Evolutionary conservation across 2,113 vertebrate species (phyloP).

Genomic region (Chiloscyllium plagiosum): DNA sequence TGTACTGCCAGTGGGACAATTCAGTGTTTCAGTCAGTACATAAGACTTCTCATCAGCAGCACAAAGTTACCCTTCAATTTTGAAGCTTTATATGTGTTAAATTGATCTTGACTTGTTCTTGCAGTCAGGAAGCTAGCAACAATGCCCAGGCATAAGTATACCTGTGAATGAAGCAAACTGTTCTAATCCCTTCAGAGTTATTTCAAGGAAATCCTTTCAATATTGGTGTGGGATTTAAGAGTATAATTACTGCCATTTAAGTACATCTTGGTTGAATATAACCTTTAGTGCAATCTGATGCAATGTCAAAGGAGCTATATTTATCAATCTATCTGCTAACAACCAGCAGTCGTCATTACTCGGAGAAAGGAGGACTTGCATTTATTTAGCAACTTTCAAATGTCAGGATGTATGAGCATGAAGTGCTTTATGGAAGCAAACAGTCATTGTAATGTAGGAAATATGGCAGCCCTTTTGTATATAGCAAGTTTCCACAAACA

Average conservation of each 20-base stretch:
- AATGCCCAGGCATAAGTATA: not conserved
- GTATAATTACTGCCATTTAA: not conserved
- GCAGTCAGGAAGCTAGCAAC: not conserved
- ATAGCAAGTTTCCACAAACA: no score
- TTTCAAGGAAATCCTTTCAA: not conserved
- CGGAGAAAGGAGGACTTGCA: no score
- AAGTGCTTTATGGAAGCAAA: no score
- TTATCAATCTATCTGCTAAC: not conserved
- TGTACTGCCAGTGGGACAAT: not conserved
- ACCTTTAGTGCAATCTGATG: not conserved
- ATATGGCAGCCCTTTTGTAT: no score
- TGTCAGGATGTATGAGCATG: no score
- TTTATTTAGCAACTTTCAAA: no score
- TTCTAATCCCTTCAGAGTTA: not conserved
- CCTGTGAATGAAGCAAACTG: not conserved
- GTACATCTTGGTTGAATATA: not conserved
- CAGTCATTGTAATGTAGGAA: no score
- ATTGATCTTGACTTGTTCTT: not conserved
- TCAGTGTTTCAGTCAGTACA: not conserved
- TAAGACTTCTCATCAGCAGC: not conserved
- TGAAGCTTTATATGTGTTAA: not conserved
- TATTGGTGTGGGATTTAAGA: not conserved
- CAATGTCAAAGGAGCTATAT: not conserved
- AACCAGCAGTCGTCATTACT: not conserved
- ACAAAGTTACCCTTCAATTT: not conserved